Evolutionary conservation across 2,113 vertebrate genomes (phyloP), one percentile per base, ranked within the genome.

Genomic region (Hirundichthys speculiger): DNA sequence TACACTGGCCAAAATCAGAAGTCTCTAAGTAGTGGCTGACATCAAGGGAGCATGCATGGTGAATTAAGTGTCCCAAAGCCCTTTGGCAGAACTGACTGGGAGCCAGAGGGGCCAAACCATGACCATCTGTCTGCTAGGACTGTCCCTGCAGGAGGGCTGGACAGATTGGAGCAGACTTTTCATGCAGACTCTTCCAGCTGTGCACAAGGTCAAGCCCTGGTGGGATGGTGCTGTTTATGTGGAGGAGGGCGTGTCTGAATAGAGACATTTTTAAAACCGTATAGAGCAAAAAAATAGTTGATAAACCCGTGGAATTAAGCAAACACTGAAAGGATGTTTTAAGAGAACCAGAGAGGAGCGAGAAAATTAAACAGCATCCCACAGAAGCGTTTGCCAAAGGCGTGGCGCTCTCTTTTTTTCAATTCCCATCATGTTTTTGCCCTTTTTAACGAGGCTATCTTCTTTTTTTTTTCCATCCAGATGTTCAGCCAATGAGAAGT

Each of bases 401-500:
- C 60, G 67, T 58, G 56, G 4, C 11, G 11, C 55, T 27, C 15
- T 20, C 15, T 20, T 38, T n/a, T 24, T 65, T 52, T 14, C 40
- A 48, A 67, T 21, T 72, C 66, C 38, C 43, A 57, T 57, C 43
- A n/a, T 40, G 30, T 72, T 20, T 4, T 47, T 19, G 40, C 30
- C 3, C 30, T 7, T 3, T 10, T 34, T 34, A 6, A 64, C 43
- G 16, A 50, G 85, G 69, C 85, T 40, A 66, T 85, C 83, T 75
- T 85, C 64, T 82, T 87, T 89, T 91, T 92, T 82, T 87, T 89
- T 91, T 92, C 90, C 90, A 90, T 85, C 89, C 91, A 93, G 91
- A 93, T 93, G 91, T 92, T 56, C 27, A 77, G 74, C 90, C 91
- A 92, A 89, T 90, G 77, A 82, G 79, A 53, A 60, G 58, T 7